Percentiles rank a stretch among this genome's conserved stretches.
Conservation (phyloP, 2,113 vertebrate species). For the Catagonus wagneri region DNA sequence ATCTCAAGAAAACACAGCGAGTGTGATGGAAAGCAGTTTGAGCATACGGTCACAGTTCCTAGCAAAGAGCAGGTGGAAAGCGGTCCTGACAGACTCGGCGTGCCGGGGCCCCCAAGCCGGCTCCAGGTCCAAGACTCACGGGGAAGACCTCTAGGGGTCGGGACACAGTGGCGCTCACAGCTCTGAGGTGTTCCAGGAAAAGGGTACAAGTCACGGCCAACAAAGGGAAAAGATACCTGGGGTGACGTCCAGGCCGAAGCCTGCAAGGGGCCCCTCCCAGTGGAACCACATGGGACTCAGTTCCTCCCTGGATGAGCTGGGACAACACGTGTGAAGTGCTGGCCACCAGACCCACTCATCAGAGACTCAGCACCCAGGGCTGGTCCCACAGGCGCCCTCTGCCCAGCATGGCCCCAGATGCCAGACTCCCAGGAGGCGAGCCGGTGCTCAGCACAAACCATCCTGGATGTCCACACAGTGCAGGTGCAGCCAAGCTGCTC, state of each 20-base stretch:
- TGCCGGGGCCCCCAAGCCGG: background rate
- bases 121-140: background rate
- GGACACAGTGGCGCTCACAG: background rate
- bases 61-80: background rate
- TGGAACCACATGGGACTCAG: background rate
- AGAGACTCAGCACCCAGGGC: background rate
- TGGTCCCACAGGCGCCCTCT: background rate
- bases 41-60: background rate
- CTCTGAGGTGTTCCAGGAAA: background rate
- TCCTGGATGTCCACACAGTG: background rate
- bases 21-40: background rate
- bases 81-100: background rate
- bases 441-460: background rate
- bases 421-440: background rate
- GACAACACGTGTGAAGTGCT: background rate
- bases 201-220: background rate
- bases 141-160: background rate
- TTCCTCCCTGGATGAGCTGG: accelerated
- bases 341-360: background rate
- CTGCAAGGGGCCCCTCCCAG: background rate
- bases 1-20: background rate
- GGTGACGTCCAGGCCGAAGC: background rate
- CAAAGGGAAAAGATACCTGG: background rate
- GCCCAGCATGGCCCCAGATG: background rate
- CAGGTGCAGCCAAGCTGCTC: accelerated